Evolutionary conservation across 2,797 vertebrate species (phyloP), one percentile per base, ranked within the genome.

Genomic region (Philypnodon macrostomus): DNA sequence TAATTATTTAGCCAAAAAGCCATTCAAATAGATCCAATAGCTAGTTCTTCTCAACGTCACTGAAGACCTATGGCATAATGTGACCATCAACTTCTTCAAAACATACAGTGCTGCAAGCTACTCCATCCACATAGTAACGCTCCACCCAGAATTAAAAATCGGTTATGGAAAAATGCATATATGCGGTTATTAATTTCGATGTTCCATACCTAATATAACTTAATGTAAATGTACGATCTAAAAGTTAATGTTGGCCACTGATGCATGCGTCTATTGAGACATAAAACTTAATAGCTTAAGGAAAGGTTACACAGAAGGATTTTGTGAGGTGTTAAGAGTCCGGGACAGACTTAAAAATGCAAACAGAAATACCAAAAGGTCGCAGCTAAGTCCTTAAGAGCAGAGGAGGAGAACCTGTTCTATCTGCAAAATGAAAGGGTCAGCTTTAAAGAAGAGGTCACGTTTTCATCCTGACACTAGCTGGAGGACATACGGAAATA

Each of bases 341-440:
- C 18, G 35, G 8, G 26, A 9, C 32, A 29, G 21, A 45, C 26
- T 44, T 27, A 44, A 26, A 37, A 53, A 44, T 53, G 31, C 32
- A 45, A 53, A 53, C 23, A 34, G 40, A 44, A 42, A 36, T 14
- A 34, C 32, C 21, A 42, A 33, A 46, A 46, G 32, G 33, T 54
- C 14, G 37, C 24, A n/a, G 33, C 18, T 36, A 35, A 49, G 30
- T 19, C 27, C 16, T 18, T 31, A n/a, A 46, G 29, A 33, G 13
- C 16, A 46, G 11, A 16, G 9, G 8, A 23, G 34, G 33, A 37
- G 34, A 27, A 49, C 21, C 23, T 49, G 47, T 49, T 21, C 36
- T 38, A 19, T 38, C 11, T 19, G n/a, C 21, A 38, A 21, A 38
- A 38, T 19, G 18, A 38, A 11, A 21, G 36, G 18, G 18, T 17